Evolutionary conservation across 2,797 vertebrate species (phyloP).

Genomic region (Ceyx erithaca): DNA sequence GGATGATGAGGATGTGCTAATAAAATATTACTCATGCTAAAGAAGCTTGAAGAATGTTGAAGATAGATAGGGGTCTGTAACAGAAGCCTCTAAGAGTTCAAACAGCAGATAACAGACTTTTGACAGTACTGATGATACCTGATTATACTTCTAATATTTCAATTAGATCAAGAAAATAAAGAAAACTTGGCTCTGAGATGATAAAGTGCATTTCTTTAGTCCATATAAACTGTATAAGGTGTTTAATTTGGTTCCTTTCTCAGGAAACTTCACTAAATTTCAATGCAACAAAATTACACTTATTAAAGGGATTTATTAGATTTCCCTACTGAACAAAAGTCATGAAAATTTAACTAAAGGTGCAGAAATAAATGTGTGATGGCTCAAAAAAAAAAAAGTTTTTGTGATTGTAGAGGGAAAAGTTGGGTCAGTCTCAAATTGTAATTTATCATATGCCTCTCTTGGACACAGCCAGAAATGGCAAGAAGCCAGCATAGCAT

Average conservation of each 20-base stretch:
- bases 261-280: not conserved
- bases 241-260: not conserved
- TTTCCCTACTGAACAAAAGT: not conserved
- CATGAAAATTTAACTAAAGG: not conserved
- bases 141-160: not conserved
- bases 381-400: not conserved
- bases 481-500: not conserved
- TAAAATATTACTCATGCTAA: not conserved
- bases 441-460: not conserved
- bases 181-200: not conserved
- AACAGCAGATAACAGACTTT: not conserved
- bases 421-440: not conserved
- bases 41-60: not conserved
- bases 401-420: not conserved
- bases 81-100: not conserved
- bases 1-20: not conserved
- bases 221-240: not conserved
- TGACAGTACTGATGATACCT: not conserved
- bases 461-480: not conserved
- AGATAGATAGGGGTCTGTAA: not conserved
- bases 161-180: not conserved
- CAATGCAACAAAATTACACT: not conserved
- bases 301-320: not conserved
- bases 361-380: not conserved
- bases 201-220: not conserved